phyloP scores from a whole-genome alignment of 2,113 vertebrate genomes.

The Microtus pennsylvanicus region DNA sequence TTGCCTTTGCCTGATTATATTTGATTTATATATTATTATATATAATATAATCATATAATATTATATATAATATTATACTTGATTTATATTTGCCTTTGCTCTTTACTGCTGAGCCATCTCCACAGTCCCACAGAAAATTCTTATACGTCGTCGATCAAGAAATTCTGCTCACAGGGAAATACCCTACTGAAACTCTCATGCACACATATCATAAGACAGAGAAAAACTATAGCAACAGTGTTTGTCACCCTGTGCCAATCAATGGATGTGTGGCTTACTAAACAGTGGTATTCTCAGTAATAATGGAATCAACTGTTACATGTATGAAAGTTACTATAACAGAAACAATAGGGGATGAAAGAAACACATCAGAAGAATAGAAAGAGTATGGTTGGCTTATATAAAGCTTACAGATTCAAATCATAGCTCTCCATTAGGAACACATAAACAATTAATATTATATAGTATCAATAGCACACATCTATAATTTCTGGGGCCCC shows the following conservation, averaged over 20 bases:
- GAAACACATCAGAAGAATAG: background rate
- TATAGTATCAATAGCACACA: background rate
- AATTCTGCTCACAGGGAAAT: background rate
- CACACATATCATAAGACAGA: background rate
- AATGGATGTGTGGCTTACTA: background rate
- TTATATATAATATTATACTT: too few species aligned
- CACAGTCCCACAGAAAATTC: background rate
- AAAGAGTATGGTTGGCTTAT: slow-evolving; percentile 10
- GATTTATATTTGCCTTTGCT: background rate
- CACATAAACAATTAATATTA: background rate
- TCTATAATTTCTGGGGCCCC: background rate
- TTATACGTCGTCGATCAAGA: background rate
- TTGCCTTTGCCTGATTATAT: background rate
- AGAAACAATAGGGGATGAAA: slow-evolving; percentile 12
- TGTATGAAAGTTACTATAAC: background rate
- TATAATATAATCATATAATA: too few species aligned
- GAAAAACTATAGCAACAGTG: background rate
- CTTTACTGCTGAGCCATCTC: background rate
- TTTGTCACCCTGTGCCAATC: background rate
- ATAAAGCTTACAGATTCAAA: slow-evolving; percentile 11
- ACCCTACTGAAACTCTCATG: background rate
- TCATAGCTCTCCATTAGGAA: slow-evolving; percentile 27
- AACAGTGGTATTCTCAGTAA: background rate
- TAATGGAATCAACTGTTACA: background rate
- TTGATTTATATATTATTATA: too few species aligned